Percentiles rank a stretch among this genome's conserved stretches.
These are phyloP conservation scores for Ophraella communa DNA, from an alignment of 2,888 invertebrate species.

Conservation along the genomic window DNA sequence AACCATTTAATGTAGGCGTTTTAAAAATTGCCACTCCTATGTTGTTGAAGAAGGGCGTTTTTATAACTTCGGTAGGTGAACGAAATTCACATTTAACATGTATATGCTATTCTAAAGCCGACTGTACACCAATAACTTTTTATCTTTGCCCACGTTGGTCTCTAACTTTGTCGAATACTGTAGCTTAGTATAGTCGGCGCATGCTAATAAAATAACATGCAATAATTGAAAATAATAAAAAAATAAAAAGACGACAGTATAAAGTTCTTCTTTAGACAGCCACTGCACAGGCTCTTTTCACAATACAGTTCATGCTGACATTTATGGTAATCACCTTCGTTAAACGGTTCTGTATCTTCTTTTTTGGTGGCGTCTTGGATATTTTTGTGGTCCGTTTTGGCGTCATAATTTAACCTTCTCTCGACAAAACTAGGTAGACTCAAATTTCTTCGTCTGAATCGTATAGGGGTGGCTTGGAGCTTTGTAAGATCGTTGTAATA, in stretches of 20 bases:
- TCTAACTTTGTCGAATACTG: not conserved
- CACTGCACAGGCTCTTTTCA: constrained; percentile 32
- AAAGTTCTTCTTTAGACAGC: constrained; percentile 30
- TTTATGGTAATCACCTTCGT: constrained; percentile 38
- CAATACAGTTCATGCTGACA: constrained; percentile 37
- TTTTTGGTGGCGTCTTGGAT: constrained; percentile 13
- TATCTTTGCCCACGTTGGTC: no score
- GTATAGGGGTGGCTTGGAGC: constrained; percentile 63
- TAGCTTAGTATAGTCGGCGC: constrained; percentile 25
- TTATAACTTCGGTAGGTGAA: no score
- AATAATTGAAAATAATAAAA: constrained; percentile 30
- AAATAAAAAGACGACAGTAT: constrained; percentile 16
- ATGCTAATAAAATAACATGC: constrained; percentile 46
- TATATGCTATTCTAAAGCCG: no score
- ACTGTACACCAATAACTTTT: no score
- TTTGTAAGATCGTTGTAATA: constrained; percentile 61
- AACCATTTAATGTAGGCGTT: no score
- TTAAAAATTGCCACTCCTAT: no score
- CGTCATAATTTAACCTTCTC: constrained; percentile 44
- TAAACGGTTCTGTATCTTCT: constrained; percentile 15
- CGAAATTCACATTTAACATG: no score
- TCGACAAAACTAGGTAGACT: constrained; percentile 59
- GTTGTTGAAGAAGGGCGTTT: no score
- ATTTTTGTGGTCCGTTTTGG: constrained; percentile 28
- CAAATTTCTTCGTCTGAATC: constrained; percentile 68